These are phyloP conservation scores for Girardia tigrina DNA, from an alignment of 2,888 invertebrate species.

Conservation along the genomic window DNA sequence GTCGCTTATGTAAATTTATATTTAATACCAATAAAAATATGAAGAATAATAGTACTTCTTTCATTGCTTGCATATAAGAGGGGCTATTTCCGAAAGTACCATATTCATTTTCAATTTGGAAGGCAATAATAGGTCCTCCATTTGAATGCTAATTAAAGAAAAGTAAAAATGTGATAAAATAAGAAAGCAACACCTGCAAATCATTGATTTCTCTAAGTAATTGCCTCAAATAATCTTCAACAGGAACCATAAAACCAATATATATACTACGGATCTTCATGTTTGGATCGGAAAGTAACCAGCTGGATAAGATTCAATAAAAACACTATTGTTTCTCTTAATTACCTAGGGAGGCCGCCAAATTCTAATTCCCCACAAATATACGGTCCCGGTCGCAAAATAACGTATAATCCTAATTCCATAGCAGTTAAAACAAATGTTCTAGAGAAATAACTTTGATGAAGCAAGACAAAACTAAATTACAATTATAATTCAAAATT, in stretches of 20 bases:
- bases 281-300: conserved; percentile 53
- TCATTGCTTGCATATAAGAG: conserved; percentile 1
- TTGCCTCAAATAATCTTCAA: conserved; percentile 49
- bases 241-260: conserved; percentile 48
- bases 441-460: too few relatives aligned
- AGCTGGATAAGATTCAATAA: conserved; percentile 44
- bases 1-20: too few relatives aligned
- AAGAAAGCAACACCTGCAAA: conserved; percentile 49
- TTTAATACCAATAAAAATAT: neutral
- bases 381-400: conserved; percentile 48
- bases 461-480: too few relatives aligned
- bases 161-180: neutral
- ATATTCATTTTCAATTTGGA: conserved; percentile 54
- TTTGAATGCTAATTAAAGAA: conserved; percentile 43
- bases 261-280: conserved; percentile 53
- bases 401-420: conserved; percentile 44
- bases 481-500: too few relatives aligned
- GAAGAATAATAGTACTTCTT: neutral
- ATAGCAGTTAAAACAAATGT: conserved; percentile 43
- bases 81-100: conserved; percentile 49
- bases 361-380: conserved; percentile 50
- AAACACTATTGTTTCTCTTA: too few relatives aligned
- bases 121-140: conserved; percentile 54
- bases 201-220: conserved; percentile 50
- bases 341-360: conserved; percentile 48